Percentiles rank a stretch among this genome's conserved stretches.
Evolutionary conservation across 1,140 invertebrate genomes (phyloP).

Genomic region (Neotoxoptera formosana): DNA sequence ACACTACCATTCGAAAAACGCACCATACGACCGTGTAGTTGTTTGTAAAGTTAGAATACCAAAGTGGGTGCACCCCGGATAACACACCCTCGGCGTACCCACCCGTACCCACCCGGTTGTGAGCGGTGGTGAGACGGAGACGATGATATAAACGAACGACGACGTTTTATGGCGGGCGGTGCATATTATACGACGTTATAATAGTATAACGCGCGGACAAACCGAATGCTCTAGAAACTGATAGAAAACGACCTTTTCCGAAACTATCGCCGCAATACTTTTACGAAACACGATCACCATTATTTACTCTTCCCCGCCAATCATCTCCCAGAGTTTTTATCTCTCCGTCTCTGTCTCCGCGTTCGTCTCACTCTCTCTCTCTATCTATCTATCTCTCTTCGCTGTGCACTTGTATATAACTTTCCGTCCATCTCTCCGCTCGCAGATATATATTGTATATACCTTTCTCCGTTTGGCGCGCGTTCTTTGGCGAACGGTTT

Average conservation of each 20-base stretch:
- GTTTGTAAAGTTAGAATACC: no score
- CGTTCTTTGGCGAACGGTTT: not conserved
- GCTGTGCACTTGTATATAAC: not conserved
- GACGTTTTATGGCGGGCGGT: not conserved
- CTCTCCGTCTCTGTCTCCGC: not conserved
- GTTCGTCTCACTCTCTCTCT: not conserved
- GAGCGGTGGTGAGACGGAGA: not conserved
- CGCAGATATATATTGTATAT: no score
- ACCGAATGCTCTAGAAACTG: not conserved
- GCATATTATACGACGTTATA: not conserved
- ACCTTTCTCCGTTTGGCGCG: not conserved
- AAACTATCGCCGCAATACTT: not conserved
- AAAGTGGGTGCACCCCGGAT: no score
- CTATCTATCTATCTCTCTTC: no score
- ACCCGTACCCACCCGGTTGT: no score
- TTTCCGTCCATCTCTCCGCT: not conserved
- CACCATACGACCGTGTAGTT: not conserved
- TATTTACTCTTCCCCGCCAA: constrained; percentile 35
- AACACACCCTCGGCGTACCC: not conserved
- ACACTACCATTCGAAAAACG: not conserved
- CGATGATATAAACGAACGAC: not conserved
- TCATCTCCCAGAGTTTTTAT: not conserved
- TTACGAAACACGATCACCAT: constrained; percentile 36
- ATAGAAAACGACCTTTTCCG: constrained; percentile 13
- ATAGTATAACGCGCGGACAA: not conserved